These are phyloP conservation scores for Teinopalpus imperialis DNA, from an alignment of 2,888 invertebrate species.

Conservation along the genomic window DNA sequence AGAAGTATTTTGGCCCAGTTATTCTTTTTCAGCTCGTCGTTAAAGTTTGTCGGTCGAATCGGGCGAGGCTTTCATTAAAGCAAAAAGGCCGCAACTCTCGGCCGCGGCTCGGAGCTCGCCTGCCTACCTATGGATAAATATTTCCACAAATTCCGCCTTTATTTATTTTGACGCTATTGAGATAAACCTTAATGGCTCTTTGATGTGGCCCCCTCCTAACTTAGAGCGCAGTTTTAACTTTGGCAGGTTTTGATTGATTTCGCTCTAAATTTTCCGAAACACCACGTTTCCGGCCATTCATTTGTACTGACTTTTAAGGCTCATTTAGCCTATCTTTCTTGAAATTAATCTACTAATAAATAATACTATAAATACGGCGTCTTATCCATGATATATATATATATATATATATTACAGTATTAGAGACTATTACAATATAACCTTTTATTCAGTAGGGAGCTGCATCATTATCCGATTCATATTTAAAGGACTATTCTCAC, in stretches of 20 bases:
- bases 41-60: constrained; percentile 61
- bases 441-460: no score
- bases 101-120: constrained; percentile 50
- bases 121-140: constrained; percentile 66
- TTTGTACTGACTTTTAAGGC: constrained; percentile 14
- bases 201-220: constrained; percentile 64
- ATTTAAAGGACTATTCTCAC: no score
- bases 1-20: constrained; percentile 46
- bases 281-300: constrained; percentile 10
- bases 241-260: constrained; percentile 73
- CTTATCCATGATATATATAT: no score
- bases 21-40: constrained; percentile 57
- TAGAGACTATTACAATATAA: no score
- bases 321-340: neutral
- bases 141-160: constrained; percentile 73
- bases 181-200: constrained; percentile 77
- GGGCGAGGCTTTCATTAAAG: constrained; percentile 71
- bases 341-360: neutral
- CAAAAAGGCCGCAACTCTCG: constrained; percentile 67
- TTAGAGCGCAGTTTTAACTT: constrained; percentile 64
- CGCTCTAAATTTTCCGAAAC: constrained; percentile 49
- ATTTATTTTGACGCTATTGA: constrained; percentile 75
- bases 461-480: no score
- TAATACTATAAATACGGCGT: no score
- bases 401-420: no score